Evolutionary conservation across 2,888 invertebrate genomes (phyloP), one percentile per base, ranked within the genome.

Genomic region (Hydrotaea cyrtoneurina): DNA sequence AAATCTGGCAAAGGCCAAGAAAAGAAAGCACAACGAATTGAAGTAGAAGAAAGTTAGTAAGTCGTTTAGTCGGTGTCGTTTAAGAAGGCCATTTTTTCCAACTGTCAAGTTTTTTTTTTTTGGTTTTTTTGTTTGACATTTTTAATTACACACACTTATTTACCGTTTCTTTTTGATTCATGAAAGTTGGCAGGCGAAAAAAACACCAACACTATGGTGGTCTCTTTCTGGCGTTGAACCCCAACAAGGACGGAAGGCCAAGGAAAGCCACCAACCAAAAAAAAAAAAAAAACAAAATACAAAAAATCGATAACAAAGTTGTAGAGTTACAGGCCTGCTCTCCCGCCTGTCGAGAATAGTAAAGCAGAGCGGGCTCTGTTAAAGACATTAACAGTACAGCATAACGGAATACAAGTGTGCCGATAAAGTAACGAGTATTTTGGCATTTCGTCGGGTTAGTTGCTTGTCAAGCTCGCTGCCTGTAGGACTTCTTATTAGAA

Each of bases 291-390:
- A n/a, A n/a, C 64, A 85, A 78, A 7, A 31, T 4, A 31, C 2
- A 31, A 72, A 85, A 76, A 85, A 85, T 85, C 85, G 82, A 85
- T 85, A 85, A 85, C 85, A 69, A 10, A 76, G 79, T 82, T 85
- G 79, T 79, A 82, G 82, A 81, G 82, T 82, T 82, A 66, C 55
- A 82, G 76, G n/a, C 17, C 15, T n/a, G 26, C 15, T 59, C 59
- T 59, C 59, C 11, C 1, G 15, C 26, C 59, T 39, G n/a, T n/a
- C n/a, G n/a, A n/a, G n/a, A n/a, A n/a, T 1, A 39, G 39, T 50
- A 2, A n/a, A 50, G 13, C n/a, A 50, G 13, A 10, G 7, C 21
- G 10, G 1, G 19, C 57, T 21, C 59, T 57, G 55, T 59, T 50
- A 50, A n/a, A n/a, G 2, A 13, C 43, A 31, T 31, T 31, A 31